Conservation (phyloP, 2,113 vertebrate genomes). For the Epinephelus cyanopodus region DNA sequence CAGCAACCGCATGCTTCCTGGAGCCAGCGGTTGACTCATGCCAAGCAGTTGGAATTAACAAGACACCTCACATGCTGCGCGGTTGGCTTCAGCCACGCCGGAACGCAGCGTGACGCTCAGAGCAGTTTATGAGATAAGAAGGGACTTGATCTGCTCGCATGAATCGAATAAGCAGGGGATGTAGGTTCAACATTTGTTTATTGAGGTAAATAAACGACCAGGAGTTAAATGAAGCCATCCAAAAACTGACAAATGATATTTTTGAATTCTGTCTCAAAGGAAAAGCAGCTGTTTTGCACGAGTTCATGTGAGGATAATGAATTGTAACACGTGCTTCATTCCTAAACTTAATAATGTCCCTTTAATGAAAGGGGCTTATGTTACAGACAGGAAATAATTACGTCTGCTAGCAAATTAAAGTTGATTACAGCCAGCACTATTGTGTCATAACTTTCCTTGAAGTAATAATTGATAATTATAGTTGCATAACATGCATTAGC, state of each 20-base stretch:
- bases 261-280: background rate
- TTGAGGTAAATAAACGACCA: background rate
- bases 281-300: background rate
- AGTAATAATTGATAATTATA: constrained; percentile 15
- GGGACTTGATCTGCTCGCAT: background rate
- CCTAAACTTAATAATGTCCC: background rate
- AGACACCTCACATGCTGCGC: constrained; percentile 39
- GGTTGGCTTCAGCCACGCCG: constrained; percentile 24
- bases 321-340: background rate
- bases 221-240: background rate
- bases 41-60: constrained; percentile 43
- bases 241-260: background rate
- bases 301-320: constrained; percentile 8
- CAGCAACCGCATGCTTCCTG: constrained; percentile 39
- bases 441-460: background rate
- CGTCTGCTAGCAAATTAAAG: background rate
- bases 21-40: constrained; percentile 53
- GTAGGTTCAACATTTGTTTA: background rate
- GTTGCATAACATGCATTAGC: constrained; percentile 7
- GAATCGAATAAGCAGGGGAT: constrained; percentile 13
- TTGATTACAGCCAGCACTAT: background rate
- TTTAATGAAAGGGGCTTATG: constrained; percentile 1
- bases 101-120: background rate
- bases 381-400: background rate
- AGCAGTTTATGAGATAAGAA: constrained; percentile 35